Base-by-base conservation (phyloP, 2,797 vertebrate species). In the Psittacula echo region DNA sequence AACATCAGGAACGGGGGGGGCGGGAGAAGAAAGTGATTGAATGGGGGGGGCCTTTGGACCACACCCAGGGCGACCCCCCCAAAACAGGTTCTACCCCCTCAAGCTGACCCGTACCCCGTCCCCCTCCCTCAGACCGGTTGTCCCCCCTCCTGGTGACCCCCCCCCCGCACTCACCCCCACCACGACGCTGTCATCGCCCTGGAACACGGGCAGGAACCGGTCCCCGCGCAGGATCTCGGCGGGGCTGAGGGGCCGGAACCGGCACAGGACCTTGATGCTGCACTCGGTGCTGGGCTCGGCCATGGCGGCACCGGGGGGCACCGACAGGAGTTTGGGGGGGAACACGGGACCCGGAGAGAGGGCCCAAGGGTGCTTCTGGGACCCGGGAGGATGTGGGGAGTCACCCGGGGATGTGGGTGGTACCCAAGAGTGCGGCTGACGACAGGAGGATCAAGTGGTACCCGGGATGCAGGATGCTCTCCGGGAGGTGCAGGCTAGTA, bases 181-280 rank as follows among this genome's bases (percentile, higher is more conserved):
- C 94, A 98, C 96, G 94, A 99, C 99, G 77, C 98, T 98, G 98
- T 99, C 99, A 75, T 99, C 99, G 61, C 98, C 98, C 94, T 99
- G 98, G 96, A 99, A 99, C 90, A 98, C 89, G 30, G 99, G 99
- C 93, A 99, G 98, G 97, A 99, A 99, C 95, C 99, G 99, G 97
- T 99, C 99, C 85, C 99, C 99, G 22, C 99, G 98, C 65, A 98
- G 91, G 78, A 98, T 98, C 98, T 99, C 99, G 13, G 99, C 98
- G 96, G 98, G 98, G 92, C 99, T 99, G 90, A 99, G 97, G 22
- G 99, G 99, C 87, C 99, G 98, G 96, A 99, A 99, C 79, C 99
- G 98, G 97, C 99, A 99, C 89, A 99, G 97, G 96, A 99, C 99
- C 98, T 99, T 99, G 97, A 99, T 99, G 97, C 99, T 99, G 97